Base-by-base conservation (phyloP, 2,113 vertebrate species). In the Macquaria ambigua region DNA sequence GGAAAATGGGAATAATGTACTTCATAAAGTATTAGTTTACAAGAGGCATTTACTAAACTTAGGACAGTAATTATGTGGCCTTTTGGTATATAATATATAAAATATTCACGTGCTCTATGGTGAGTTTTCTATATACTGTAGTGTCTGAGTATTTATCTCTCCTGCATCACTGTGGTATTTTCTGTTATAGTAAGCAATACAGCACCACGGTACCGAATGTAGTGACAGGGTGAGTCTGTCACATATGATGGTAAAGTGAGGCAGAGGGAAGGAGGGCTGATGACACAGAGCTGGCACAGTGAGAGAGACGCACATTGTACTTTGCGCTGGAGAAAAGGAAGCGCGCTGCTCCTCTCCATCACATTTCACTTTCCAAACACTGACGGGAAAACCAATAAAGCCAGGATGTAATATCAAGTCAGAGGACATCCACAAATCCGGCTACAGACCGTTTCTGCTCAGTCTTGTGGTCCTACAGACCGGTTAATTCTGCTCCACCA, bases 331-430 rank as follows among this genome's bases (percentile, higher is more conserved):
- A 74, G 46, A 31, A 50, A 68, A 52, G 78, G 73, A 77, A 4
- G 88, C 84, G 76, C 86, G 77, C 81, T 9, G 64, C 85, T 79
- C 73, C 78, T 84, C 79, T 86, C 67, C 85, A 31, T 50, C 77
- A 80, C 85, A 37, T 73, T 61, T 71, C 90, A 87, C 86, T 91
- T 91, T 88, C 20, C 81, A 74, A 75, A 85, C 85, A 80, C 80
- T 66, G 79, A 82, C 39, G 39, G 23, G 8, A 39, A 43, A 84
- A 71, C 37, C 74, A 77, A 50, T 11, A n/a, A 39, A 86, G 84
- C 67, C 90, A 90, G 58, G 75, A 94, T 94, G 92, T 93, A 87
- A 88, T 68, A 66, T 63, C 50, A 25, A 72, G n/a, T 39, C 14
- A 50, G 59, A 76, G 8, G 34, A 74, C 46, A 18, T 20, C 3